Percentiles rank a stretch among this genome's conserved stretches.
Evolutionary conservation across 64 coral and sea anemone species (phyloP).

Genomic region (Porites lutea): DNA sequence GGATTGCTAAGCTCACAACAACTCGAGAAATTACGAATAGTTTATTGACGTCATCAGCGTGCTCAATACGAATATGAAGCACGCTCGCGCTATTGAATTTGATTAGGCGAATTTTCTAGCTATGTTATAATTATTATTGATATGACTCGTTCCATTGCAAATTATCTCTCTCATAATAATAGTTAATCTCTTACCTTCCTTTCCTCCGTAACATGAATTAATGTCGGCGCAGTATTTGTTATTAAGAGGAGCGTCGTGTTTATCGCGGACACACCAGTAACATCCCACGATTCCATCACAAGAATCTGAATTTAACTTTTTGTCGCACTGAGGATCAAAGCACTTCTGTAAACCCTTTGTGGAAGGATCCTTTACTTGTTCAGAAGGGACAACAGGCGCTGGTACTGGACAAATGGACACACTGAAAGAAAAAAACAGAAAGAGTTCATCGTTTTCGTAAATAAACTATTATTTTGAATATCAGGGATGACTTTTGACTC

Average conservation of each 20-base stretch:
- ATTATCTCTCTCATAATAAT: too few species aligned
- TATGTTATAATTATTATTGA: too few species aligned
- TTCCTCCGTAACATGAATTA: neutral
- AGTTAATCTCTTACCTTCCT: neutral
- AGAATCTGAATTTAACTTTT: neutral
- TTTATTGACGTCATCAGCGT: too few species aligned
- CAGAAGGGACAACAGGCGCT: neutral
- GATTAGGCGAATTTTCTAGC: too few species aligned
- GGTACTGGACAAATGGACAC: constrained; percentile 6
- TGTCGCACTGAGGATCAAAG: constrained; percentile 17
- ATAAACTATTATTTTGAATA: neutral
- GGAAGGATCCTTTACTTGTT: neutral
- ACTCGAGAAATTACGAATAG: too few species aligned
- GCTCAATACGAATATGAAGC: too few species aligned
- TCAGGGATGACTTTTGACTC: too few species aligned
- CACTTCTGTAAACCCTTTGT: neutral
- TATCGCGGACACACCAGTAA: constrained; percentile 7
- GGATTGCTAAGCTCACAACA: too few species aligned
- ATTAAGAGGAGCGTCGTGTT: neutral
- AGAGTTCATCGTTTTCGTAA: too few species aligned
- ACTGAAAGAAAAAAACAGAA: neutral
- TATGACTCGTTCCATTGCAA: too few species aligned
- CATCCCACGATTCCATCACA: constrained; percentile 34
- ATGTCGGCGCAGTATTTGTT: neutral
- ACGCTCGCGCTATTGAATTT: too few species aligned